These are phyloP conservation scores for Chymomyza costata DNA, from an alignment of 1,140 invertebrate genomes.

Conservation along the genomic window DNA sequence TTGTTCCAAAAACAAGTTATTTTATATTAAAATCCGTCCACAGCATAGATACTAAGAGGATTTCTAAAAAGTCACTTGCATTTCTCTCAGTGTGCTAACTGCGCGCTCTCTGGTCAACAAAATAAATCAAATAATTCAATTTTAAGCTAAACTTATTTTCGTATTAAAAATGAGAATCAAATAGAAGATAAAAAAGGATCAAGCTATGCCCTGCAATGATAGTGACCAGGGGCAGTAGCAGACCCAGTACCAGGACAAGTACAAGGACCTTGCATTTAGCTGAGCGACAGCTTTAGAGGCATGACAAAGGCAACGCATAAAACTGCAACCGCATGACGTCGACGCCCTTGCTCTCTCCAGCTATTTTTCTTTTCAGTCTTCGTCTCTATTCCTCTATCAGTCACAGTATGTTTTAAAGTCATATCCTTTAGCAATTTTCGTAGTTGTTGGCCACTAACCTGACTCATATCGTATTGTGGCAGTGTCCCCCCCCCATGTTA, in stretches of 20 bases:
- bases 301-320: slow-evolving; percentile 50
- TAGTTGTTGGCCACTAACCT: slow-evolving; percentile 60
- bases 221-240: slow-evolving; percentile 47
- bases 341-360: no score
- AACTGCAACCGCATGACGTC: slow-evolving; percentile 63
- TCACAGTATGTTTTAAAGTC: slow-evolving; percentile 46
- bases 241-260: slow-evolving; percentile 1
- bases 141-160: slow-evolving; percentile 74
- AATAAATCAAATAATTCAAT: slow-evolving; percentile 74
- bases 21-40: no score
- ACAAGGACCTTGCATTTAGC: slow-evolving; percentile 20
- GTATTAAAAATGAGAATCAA: slow-evolving; percentile 74
- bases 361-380: no score
- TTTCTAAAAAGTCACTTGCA: no score
- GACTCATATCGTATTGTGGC: slow-evolving; percentile 58
- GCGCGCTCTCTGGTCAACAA: slow-evolving; percentile 32
- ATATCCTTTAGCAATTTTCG: slow-evolving; percentile 71
- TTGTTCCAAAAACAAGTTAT: no score
- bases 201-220: slow-evolving; percentile 48
- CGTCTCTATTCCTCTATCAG: no score
- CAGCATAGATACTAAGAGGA: no score
- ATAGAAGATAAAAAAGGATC: slow-evolving; percentile 73
- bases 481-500: slow-evolving; percentile 1
- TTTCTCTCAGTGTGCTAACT: no score
- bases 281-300: slow-evolving; percentile 9